Conservation (phyloP, 1,140 invertebrate species). For the Neodiprion lecontei region DNA sequence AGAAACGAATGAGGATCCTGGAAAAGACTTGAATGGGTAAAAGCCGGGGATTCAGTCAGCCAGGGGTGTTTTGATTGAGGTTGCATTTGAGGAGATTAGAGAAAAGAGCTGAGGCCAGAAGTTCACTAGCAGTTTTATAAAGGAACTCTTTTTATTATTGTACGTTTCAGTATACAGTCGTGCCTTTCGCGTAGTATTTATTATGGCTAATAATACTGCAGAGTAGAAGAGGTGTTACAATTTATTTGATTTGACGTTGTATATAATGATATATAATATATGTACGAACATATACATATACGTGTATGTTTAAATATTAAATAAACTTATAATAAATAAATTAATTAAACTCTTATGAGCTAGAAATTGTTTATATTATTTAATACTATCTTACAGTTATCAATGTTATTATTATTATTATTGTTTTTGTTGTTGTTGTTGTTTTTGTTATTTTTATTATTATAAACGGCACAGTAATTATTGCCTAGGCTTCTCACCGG, state of each 20-base stretch:
- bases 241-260: conserved; percentile 30
- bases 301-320: conserved; percentile 41
- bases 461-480: too few species aligned
- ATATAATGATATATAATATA: conserved; percentile 49
- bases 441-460: too few species aligned
- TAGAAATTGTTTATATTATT: not conserved
- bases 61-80: not conserved
- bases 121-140: not conserved
- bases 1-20: not conserved
- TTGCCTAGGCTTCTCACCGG: too few species aligned
- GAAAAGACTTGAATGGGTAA: not conserved
- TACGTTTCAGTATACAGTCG: conserved; percentile 40
- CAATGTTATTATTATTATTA: too few species aligned
- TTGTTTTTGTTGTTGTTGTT: too few species aligned
- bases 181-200: conserved; percentile 21
- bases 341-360: conserved; percentile 32
- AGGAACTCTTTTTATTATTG: conserved; percentile 7
- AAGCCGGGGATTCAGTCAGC: not conserved
- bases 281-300: not conserved
- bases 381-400: not conserved
- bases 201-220: conserved; percentile 59
- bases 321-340: conserved; percentile 54
- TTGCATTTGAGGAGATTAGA: not conserved
- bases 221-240: conserved; percentile 49
- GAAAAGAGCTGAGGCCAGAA: not conserved